Evolutionary conservation across 2,797 vertebrate genomes (phyloP).

Genomic region (Chrysolophus pictus): DNA sequence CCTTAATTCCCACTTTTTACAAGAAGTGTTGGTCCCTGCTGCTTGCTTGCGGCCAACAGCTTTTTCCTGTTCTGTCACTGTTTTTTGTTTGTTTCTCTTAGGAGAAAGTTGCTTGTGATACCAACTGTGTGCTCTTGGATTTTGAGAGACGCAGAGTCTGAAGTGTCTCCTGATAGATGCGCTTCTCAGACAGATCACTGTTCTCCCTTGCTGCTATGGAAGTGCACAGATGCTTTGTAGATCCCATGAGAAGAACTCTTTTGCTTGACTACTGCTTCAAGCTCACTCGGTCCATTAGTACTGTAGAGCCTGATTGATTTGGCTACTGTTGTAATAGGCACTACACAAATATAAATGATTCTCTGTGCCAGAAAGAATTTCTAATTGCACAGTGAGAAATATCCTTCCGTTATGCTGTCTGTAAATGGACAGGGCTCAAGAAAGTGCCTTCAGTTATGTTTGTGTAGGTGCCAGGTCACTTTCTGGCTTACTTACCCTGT

Average conservation of each 20-base stretch:
- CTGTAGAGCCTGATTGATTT: background rate
- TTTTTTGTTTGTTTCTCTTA: background rate
- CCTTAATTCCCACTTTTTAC: background rate
- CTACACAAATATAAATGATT: background rate
- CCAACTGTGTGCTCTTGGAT: background rate
- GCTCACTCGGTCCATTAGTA: slow-evolving; percentile 2
- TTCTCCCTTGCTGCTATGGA: background rate
- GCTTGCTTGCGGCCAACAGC: background rate
- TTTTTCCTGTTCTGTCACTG: background rate
- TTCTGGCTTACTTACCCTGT: background rate
- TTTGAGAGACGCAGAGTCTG: background rate
- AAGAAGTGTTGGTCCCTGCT: background rate
- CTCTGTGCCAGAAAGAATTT: background rate
- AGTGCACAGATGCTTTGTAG: background rate
- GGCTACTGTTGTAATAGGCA: background rate
- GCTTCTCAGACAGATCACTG: background rate
- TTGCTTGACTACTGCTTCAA: slow-evolving; percentile 7
- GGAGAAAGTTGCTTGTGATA: background rate
- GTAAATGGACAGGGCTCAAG: background rate
- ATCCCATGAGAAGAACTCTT: background rate
- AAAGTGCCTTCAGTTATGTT: background rate
- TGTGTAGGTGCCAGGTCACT: background rate
- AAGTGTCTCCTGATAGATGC: background rate
- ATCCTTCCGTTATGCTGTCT: background rate
- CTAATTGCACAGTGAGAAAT: background rate